Conservation (phyloP, 2,888 invertebrate genomes). For the Tenthredo amoena region DNA sequence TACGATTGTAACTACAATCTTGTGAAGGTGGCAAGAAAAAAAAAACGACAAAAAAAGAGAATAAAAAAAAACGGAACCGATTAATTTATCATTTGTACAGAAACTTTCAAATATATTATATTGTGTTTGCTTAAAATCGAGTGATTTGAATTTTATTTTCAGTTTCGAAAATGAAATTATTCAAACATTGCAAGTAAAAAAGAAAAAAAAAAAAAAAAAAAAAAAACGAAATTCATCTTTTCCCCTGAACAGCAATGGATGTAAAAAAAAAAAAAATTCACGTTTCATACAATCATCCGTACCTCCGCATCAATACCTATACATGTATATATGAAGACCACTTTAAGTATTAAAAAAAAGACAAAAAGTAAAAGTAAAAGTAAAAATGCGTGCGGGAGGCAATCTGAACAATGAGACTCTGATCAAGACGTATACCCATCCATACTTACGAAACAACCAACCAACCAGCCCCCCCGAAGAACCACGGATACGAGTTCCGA, state of each 20-base stretch:
- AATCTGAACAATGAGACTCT: neutral
- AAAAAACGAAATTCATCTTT: neutral
- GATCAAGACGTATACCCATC: neutral
- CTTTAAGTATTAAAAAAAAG: neutral
- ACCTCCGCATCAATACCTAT: neutral
- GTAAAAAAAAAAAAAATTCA: neutral
- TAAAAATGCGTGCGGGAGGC: neutral
- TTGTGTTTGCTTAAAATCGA: too few relatives aligned
- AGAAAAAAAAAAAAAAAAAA: too few relatives aligned
- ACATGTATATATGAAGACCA: neutral
- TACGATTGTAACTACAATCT: too few relatives aligned
- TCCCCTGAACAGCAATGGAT: neutral
- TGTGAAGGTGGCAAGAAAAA: too few relatives aligned
- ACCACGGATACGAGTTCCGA: slow-evolving; percentile 3
- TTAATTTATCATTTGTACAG: too few relatives aligned
- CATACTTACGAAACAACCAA: slow-evolving; percentile 1
- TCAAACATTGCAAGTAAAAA: too few relatives aligned
- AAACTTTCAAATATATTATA: too few relatives aligned
- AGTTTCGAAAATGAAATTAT: too few relatives aligned
- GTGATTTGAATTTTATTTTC: too few relatives aligned
- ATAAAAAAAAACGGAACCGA: too few relatives aligned
- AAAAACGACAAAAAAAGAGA: too few relatives aligned
- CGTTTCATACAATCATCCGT: neutral
- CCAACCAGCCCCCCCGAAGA: neutral
- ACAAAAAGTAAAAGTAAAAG: neutral